Conservation (phyloP, 2,888 invertebrate genomes). For the Xanthia icteritia region DNA sequence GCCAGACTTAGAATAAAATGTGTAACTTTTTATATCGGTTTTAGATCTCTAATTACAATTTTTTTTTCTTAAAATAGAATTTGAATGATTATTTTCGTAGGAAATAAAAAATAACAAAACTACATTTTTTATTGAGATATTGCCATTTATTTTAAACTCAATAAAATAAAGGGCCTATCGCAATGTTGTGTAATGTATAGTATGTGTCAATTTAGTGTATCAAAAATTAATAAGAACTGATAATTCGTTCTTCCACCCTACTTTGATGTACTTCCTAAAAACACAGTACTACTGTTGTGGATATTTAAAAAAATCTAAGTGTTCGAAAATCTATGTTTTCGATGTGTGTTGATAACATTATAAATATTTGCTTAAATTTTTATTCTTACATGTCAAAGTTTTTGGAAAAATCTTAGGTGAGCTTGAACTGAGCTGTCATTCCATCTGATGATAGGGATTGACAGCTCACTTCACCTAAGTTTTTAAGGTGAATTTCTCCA, state of each 20-base stretch:
- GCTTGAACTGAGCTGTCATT: no score
- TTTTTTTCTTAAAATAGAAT: constrained; percentile 13
- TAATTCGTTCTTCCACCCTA: constrained; percentile 12
- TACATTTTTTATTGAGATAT: neutral
- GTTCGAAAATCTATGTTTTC: neutral
- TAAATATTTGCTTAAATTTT: constrained; percentile 43
- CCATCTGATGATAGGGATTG: neutral
- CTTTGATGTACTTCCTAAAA: constrained; percentile 13
- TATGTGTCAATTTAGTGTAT: constrained; percentile 36
- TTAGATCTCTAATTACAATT: constrained; percentile 35
- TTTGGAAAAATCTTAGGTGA: neutral
- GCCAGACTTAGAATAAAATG: constrained; percentile 58
- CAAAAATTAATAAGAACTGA: constrained; percentile 14
- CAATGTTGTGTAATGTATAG: constrained; percentile 42
- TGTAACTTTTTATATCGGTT: constrained; percentile 40
- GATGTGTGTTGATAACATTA: constrained; percentile 14
- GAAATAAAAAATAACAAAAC: neutral
- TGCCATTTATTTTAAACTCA: neutral
- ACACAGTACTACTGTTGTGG: constrained; percentile 1
- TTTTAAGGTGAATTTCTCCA: no score
- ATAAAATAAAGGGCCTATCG: constrained; percentile 44
- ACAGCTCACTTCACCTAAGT: no score
- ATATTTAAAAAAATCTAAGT: neutral
- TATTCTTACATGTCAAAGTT: neutral
- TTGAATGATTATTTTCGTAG: neutral